A percentile compares a stretch with the other conserved stretches of the same genome.
Evolutionary conservation across 1,140 invertebrate genomes (phyloP).

Genomic region (Medauroidea extradentata): DNA sequence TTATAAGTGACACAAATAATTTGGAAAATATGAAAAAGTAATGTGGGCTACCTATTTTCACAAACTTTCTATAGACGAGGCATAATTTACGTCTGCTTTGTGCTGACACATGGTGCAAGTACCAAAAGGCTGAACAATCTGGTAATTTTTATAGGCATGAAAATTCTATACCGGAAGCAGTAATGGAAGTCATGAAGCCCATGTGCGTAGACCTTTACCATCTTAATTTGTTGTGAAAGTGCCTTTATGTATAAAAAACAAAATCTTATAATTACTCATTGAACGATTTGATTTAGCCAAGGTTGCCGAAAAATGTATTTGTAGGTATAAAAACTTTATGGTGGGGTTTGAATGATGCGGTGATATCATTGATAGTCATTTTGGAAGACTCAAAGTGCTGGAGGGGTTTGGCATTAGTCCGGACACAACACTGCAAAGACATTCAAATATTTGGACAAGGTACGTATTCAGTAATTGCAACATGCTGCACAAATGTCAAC

Average conservation of each 20-base stretch:
- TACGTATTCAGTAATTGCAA: conserved; percentile 1
- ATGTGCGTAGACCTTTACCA: conserved; percentile 5
- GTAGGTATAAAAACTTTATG: conserved; percentile 15
- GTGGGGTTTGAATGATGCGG: conserved; percentile 10
- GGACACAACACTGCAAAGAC: background rate
- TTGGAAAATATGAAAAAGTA: conserved; percentile 20
- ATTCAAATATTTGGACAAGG: background rate
- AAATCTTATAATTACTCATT: conserved; percentile 14
- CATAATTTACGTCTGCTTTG: conserved; percentile 10
- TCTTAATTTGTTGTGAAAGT: conserved; percentile 6
- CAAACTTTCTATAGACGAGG: conserved; percentile 16
- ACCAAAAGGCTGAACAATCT: conserved; percentile 4
- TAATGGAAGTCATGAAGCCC: conserved; percentile 12
- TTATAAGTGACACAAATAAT: conserved; percentile 17
- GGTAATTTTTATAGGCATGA: conserved; percentile 5
- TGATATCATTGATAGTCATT: conserved; percentile 14
- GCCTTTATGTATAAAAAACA: conserved; percentile 6
- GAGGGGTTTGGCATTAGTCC: background rate
- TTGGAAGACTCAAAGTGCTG: conserved; percentile 11
- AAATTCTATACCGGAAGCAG: conserved; percentile 6
- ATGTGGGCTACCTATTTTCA: conserved; percentile 20
- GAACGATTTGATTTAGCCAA: conserved; percentile 16
- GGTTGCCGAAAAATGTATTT: conserved; percentile 20
- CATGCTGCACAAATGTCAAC: background rate
- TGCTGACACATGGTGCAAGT: conserved; percentile 11